A percentile compares a stretch with the other conserved stretches of the same genome.
phyloP scores from a whole-genome alignment of 37 sponge, comb jelly and placozoan genomes.

The Tethya wilhelma region DNA sequence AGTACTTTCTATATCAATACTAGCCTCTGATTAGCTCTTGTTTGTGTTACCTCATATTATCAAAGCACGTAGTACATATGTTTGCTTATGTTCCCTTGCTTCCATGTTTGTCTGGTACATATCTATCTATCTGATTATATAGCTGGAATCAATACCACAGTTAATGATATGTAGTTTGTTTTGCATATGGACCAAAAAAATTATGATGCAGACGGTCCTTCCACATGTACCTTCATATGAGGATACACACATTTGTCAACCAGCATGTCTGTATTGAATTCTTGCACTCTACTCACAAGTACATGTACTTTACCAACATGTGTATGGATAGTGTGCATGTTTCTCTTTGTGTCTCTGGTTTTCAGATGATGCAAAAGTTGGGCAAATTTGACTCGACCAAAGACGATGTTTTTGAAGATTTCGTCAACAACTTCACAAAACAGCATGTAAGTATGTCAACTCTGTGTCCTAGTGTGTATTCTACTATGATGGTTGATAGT shows the following conservation, averaged over 20 bases:
- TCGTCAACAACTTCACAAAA: constrained; percentile 74
- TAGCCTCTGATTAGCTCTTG: too few species aligned
- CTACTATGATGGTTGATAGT: neutral
- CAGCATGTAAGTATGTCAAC: constrained; percentile 61
- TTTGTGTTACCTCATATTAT: too few species aligned
- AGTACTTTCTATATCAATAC: too few species aligned
- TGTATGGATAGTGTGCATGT: constrained; percentile 15
- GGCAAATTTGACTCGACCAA: constrained; percentile 74
- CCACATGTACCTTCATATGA: constrained; percentile 12
- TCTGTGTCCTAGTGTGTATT: neutral
- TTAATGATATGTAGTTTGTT: too few species aligned
- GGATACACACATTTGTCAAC: neutral
- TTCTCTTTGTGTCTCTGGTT: too few species aligned
- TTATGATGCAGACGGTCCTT: too few species aligned
- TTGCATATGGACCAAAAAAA: too few species aligned
- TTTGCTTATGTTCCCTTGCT: too few species aligned
- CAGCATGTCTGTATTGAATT: neutral
- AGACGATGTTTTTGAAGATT: constrained; percentile 78
- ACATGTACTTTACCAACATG: neutral
- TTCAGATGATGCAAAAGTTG: constrained; percentile 81
- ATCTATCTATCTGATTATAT: too few species aligned
- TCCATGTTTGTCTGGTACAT: too few species aligned
- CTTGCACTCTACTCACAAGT: neutral
- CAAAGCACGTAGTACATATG: too few species aligned
- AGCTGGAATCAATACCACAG: too few species aligned